Evolutionary conservation across 2,113 vertebrate genomes (phyloP).

Genomic region (Oncorhynchus mykiss): DNA sequence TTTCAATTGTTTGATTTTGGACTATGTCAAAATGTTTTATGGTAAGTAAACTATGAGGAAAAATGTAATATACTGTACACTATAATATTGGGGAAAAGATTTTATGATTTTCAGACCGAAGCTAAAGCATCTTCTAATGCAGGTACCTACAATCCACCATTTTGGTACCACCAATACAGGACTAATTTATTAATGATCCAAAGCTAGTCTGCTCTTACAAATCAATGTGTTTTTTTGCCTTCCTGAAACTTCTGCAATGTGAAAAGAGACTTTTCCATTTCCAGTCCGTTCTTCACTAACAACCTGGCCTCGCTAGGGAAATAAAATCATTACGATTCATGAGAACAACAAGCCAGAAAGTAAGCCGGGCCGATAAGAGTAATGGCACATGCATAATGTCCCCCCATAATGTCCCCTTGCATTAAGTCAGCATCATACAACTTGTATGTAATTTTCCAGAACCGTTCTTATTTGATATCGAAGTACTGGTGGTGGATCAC

Average conservation of each 20-base stretch:
- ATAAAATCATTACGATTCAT: slow-evolving; percentile 57
- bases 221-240: slow-evolving; percentile 15
- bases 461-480: slow-evolving; percentile 30
- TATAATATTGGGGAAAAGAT: too few species aligned
- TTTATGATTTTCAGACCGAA: too few species aligned
- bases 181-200: slow-evolving; percentile 28
- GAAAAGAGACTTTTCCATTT: slow-evolving; percentile 60
- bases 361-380: slow-evolving; percentile 42
- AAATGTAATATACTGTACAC: too few species aligned
- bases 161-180: not conserved
- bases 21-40: too few species aligned
- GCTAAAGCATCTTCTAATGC: too few species aligned
- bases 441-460: slow-evolving; percentile 36
- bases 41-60: too few species aligned
- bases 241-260: slow-evolving; percentile 24
- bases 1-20: too few species aligned
- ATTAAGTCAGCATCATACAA: slow-evolving; percentile 40
- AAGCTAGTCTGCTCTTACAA: slow-evolving; percentile 4
- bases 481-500: slow-evolving; percentile 35
- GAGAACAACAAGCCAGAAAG: slow-evolving; percentile 37
- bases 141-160: too few species aligned
- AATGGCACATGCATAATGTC: slow-evolving; percentile 38
- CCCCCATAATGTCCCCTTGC: slow-evolving; percentile 38
- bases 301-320: slow-evolving; percentile 44
- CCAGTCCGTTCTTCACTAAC: slow-evolving; percentile 48